Conservation (phyloP, 37 sponge, comb jelly and placozoan species). For the Bolinopsis microptera region DNA sequence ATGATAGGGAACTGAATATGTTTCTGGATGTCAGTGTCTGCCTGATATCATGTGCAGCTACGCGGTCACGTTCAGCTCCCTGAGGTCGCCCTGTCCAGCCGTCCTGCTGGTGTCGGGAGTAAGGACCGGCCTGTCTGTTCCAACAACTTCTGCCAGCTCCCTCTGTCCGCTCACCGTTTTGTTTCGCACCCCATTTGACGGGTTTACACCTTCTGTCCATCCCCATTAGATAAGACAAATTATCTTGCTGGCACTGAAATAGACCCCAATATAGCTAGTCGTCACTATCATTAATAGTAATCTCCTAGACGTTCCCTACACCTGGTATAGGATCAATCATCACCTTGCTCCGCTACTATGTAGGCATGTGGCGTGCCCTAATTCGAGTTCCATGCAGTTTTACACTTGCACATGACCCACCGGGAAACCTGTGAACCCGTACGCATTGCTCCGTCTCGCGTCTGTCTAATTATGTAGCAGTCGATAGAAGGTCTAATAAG, state of each 20-base stretch:
- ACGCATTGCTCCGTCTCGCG: neutral
- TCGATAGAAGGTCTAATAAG: neutral
- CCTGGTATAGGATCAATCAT: neutral
- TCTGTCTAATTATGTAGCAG: neutral
- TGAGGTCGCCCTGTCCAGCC: no score
- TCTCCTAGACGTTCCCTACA: neutral
- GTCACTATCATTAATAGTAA: neutral
- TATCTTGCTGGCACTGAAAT: neutral
- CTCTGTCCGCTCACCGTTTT: neutral
- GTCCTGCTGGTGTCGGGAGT: neutral
- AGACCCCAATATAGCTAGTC: neutral
- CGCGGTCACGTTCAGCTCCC: no score
- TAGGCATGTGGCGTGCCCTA: neutral
- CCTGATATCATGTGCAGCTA: neutral
- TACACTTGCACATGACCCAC: neutral
- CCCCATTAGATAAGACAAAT: neutral
- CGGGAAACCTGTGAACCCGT: neutral
- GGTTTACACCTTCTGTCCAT: neutral
- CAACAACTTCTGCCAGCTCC: neutral
- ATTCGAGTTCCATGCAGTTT: neutral
- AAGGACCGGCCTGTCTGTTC: neutral
- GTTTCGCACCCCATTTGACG: neutral
- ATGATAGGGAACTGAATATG: neutral
- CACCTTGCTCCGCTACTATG: neutral
- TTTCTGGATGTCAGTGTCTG: neutral